phyloP scores from a whole-genome alignment of 2,113 vertebrate species.

The Neotoma lepida region DNA sequence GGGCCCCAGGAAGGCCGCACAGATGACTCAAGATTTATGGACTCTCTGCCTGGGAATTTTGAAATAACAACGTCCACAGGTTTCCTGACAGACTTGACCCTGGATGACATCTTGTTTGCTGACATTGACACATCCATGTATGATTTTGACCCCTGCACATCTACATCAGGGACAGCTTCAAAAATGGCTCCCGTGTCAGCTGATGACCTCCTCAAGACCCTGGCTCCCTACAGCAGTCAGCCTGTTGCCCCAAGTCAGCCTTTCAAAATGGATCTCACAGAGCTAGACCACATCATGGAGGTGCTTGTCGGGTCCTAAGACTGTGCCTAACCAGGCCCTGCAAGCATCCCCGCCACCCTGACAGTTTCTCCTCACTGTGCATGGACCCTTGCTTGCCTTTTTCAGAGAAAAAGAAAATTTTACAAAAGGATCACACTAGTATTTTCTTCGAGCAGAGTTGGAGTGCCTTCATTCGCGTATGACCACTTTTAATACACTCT shows the following conservation, averaged over 20 bases:
- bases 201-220: constrained; percentile 97
- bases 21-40: constrained; percentile 91
- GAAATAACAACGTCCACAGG: constrained; percentile 94
- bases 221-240: constrained; percentile 92
- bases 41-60: constrained; percentile 89
- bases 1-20: constrained; percentile 86
- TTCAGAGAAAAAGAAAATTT: constrained; percentile 85
- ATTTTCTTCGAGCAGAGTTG: constrained; percentile 94
- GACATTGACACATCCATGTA: constrained; percentile 99
- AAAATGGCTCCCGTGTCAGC: constrained; percentile 94
- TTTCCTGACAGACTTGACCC: constrained; percentile 97
- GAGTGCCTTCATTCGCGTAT: constrained; percentile 97
- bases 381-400: constrained; percentile 96
- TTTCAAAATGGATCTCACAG: constrained; percentile 99
- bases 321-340: constrained; percentile 77
- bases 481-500: constrained; percentile 92
- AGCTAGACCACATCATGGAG: constrained; percentile 99
- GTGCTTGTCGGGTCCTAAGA: constrained; percentile 97
- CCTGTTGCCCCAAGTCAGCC: constrained; percentile 96
- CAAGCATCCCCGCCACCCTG: constrained; percentile 78
- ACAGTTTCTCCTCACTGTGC: constrained; percentile 93
- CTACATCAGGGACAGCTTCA: constrained; percentile 87
- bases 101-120: constrained; percentile 98
- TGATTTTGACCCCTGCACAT: constrained; percentile 97
- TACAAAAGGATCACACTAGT: constrained; percentile 89